Evolutionary conservation across 2,888 invertebrate genomes (phyloP).

Genomic region (Spicauda simplicius): DNA sequence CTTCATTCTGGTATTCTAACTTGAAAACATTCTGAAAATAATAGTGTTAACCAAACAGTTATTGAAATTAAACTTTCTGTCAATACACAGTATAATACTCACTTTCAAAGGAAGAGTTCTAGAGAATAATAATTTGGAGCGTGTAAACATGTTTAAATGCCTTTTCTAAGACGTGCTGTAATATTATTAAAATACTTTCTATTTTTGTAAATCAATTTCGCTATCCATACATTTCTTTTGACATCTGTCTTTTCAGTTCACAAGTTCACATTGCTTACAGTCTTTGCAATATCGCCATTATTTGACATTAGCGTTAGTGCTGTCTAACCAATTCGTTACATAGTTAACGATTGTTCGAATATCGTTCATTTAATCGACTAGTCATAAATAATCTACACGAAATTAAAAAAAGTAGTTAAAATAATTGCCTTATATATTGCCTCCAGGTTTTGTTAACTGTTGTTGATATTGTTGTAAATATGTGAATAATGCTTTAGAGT

Average conservation of each 20-base stretch:
- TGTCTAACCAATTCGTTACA: too few species aligned
- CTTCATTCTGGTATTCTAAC: constrained; percentile 72
- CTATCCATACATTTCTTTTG: constrained; percentile 21
- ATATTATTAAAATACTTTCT: constrained; percentile 13
- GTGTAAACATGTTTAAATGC: constrained; percentile 70
- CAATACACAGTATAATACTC: constrained; percentile 42
- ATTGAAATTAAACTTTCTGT: constrained; percentile 6
- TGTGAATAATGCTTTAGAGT: too few species aligned
- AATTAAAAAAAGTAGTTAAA: too few species aligned
- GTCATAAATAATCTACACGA: too few species aligned
- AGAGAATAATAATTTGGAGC: constrained; percentile 69
- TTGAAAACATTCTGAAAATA: constrained; percentile 72
- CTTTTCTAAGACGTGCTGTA: neutral
- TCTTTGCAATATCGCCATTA: too few species aligned
- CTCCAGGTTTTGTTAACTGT: too few species aligned
- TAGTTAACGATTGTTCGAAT: too few species aligned
- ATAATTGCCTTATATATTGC: too few species aligned
- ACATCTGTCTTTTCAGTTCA: constrained; percentile 6
- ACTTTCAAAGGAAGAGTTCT: constrained; percentile 67
- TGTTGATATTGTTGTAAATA: too few species aligned
- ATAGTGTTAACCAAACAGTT: constrained; percentile 30
- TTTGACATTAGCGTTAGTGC: too few species aligned
- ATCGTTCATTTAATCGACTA: too few species aligned
- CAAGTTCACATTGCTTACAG: too few species aligned
- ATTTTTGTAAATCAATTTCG: constrained; percentile 15